Evolutionary conservation across 2,113 vertebrate species (phyloP).

Genomic region (Rhagologus leucostigma): DNA sequence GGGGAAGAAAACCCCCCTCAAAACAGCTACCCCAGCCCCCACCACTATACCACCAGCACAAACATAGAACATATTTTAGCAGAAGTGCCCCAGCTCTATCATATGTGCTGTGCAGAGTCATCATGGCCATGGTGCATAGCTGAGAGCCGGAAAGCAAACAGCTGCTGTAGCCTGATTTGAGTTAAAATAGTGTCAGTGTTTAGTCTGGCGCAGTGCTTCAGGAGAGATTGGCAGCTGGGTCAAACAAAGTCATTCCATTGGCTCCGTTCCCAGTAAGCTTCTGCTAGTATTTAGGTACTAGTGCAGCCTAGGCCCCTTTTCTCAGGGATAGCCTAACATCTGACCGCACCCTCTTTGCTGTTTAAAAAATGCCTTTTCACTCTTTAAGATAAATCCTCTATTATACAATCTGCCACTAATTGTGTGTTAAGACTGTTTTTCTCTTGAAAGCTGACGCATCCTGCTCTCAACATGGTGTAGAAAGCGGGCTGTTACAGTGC

Average conservation of each 20-base stretch:
- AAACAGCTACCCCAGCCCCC: background rate
- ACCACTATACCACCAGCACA: slow-evolving; percentile 25
- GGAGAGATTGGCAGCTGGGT: slow-evolving; percentile 95
- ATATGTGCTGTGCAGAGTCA: slow-evolving; percentile 73
- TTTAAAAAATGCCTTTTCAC: slow-evolving; percentile 62
- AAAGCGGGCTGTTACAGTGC: slow-evolving; percentile 69
- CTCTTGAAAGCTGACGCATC: slow-evolving; percentile 69
- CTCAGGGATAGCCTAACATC: slow-evolving; percentile 81
- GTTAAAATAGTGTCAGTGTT: slow-evolving; percentile 89
- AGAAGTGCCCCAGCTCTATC: slow-evolving; percentile 59
- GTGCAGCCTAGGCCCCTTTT: slow-evolving; percentile 77
- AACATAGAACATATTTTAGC: slow-evolving; percentile 67
- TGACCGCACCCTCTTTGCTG: slow-evolving; percentile 82
- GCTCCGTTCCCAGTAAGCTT: slow-evolving; percentile 86
- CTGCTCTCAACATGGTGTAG: slow-evolving; percentile 62
- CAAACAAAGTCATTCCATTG: slow-evolving; percentile 89
- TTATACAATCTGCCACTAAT: slow-evolving; percentile 73
- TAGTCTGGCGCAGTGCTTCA: slow-evolving; percentile 91
- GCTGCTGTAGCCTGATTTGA: slow-evolving; percentile 87
- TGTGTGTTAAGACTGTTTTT: slow-evolving; percentile 71
- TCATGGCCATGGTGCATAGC: slow-evolving; percentile 74
- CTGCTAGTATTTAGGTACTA: slow-evolving; percentile 86
- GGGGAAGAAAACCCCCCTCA: background rate
- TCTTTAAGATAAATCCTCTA: slow-evolving; percentile 75
- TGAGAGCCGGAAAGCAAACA: slow-evolving; percentile 83